Conservation (phyloP, 2,888 invertebrate genomes). For the Agrotis clavis region DNA sequence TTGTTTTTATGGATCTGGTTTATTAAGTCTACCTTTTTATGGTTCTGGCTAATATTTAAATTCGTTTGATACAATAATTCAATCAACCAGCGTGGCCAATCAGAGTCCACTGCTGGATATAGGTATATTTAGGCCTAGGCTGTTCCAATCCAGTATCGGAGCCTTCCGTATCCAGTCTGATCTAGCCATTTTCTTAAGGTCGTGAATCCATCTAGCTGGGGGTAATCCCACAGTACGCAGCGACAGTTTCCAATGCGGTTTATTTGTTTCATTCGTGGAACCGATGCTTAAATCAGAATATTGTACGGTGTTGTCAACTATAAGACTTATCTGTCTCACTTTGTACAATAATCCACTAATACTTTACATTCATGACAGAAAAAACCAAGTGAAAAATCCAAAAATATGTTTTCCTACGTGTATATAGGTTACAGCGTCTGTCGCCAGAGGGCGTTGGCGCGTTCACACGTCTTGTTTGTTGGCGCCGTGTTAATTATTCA, state of each 20-base stretch:
- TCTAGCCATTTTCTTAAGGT: too few relatives aligned
- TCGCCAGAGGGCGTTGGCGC: conserved; percentile 68
- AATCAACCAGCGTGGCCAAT: too few relatives aligned
- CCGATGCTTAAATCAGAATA: too few relatives aligned
- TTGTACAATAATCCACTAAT: neutral
- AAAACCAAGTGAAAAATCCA: conserved; percentile 35
- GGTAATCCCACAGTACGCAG: too few relatives aligned
- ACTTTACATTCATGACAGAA: neutral
- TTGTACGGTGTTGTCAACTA: too few relatives aligned
- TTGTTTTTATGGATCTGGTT: conserved; percentile 25
- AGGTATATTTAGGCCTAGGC: too few relatives aligned
- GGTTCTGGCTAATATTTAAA: neutral
- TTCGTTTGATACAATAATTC: neutral
- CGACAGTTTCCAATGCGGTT: neutral
- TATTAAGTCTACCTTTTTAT: neutral
- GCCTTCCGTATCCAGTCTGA: too few relatives aligned
- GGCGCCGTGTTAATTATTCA: conserved; percentile 79
- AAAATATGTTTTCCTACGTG: conserved; percentile 38
- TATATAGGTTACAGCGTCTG: conserved; percentile 67
- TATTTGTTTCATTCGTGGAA: too few relatives aligned
- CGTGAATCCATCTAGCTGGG: too few relatives aligned
- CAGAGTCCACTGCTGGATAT: too few relatives aligned
- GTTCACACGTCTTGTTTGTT: conserved; percentile 83
- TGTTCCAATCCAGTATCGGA: too few relatives aligned
- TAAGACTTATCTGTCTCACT: neutral